Evolutionary conservation across 2,888 invertebrate species (phyloP).

Genomic region (Amphipyra tragopoginis): DNA sequence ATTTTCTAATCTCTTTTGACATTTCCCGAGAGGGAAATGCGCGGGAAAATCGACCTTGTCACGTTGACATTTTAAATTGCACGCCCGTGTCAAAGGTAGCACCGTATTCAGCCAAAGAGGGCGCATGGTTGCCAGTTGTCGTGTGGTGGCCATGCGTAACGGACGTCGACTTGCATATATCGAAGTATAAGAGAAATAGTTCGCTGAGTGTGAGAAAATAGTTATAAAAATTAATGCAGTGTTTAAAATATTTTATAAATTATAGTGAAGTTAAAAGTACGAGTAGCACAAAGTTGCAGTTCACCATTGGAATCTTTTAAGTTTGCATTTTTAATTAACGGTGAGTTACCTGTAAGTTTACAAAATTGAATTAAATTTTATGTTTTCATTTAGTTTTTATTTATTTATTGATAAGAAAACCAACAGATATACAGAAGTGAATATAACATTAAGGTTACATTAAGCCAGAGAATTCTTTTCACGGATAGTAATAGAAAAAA

Average conservation of each 20-base stretch:
- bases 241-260: slow-evolving; percentile 28
- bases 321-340: slow-evolving; percentile 4
- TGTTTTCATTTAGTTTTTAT: no score
- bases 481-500: no score
- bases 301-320: background rate
- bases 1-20: slow-evolving; percentile 30
- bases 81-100: slow-evolving; percentile 58
- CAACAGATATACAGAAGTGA: no score
- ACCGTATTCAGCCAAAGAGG: slow-evolving; percentile 48
- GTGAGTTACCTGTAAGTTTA: slow-evolving; percentile 24
- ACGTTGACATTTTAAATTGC: slow-evolving; percentile 60
- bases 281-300: background rate
- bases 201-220: slow-evolving; percentile 17
- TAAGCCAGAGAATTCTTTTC: no score
- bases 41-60: slow-evolving; percentile 58
- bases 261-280: slow-evolving; percentile 24
- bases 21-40: slow-evolving; percentile 43
- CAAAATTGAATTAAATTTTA: no score
- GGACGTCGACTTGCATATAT: slow-evolving; percentile 23
- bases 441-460: no score
- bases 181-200: slow-evolving; percentile 21
- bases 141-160: slow-evolving; percentile 7
- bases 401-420: no score
- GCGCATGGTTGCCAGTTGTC: slow-evolving; percentile 38
- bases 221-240: slow-evolving; percentile 29